phyloP scores from a whole-genome alignment of 1,140 invertebrate species.

The Caerostris extrusa region DNA sequence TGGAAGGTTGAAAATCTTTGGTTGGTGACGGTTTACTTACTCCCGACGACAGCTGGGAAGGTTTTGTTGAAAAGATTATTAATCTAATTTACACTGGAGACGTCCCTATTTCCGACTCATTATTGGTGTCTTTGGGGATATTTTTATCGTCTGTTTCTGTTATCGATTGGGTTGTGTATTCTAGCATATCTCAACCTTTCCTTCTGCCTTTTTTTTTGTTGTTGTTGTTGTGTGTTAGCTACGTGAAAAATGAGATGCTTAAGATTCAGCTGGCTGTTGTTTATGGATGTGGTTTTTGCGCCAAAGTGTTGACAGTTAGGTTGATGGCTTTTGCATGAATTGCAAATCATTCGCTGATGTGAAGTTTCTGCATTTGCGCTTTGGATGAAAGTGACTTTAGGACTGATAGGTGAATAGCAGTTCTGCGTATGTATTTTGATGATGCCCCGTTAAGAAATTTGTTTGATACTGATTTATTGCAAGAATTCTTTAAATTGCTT shows the following conservation, averaged over 20 bases:
- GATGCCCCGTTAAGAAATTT: no score
- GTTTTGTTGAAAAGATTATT: slow-evolving; percentile 5
- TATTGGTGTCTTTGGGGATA: not conserved
- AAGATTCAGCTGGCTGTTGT: not conserved
- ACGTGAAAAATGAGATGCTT: not conserved
- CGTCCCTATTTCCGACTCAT: not conserved
- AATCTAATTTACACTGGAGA: not conserved
- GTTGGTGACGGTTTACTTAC: not conserved
- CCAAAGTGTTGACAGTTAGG: not conserved
- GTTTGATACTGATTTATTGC: no score
- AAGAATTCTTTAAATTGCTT: no score
- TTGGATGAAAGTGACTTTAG: not conserved
- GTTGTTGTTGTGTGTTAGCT: not conserved
- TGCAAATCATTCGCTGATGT: not conserved
- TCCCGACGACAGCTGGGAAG: not conserved
- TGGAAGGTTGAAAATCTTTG: not conserved
- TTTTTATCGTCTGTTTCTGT: not conserved
- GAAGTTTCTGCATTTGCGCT: not conserved
- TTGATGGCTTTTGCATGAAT: not conserved
- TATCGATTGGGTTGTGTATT: not conserved
- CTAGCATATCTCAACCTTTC: not conserved
- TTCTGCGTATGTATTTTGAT: no score
- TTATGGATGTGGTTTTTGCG: not conserved
- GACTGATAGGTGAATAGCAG: no score
- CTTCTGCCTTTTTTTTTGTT: not conserved